Base-by-base conservation (phyloP, 2,888 invertebrate species). In the Pristionchus arcanus region DNA sequence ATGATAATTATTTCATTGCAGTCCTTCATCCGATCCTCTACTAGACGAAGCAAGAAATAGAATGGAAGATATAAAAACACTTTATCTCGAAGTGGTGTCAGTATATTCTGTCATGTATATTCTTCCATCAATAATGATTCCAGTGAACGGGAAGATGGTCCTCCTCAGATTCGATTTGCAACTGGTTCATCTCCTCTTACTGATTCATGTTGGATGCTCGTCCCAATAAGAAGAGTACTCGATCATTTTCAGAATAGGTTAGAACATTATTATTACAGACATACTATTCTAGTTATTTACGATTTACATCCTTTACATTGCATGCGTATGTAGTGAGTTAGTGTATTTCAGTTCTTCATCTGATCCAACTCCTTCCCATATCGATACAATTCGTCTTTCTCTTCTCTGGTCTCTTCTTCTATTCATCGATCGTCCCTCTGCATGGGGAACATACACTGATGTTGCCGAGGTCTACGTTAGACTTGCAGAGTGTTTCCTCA, bases 61-160 rank as follows among this genome's bases (percentile, higher is more conserved):
- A 28, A 91, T 94, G 49, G 94, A 94, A 31, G 91, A 93, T 28
- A 94, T 94, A 81, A 92, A 93, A 77, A 86, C 90, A 37, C 91
- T 94, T 11, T 94, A 93, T 90, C 90, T 94, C 37, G 94, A 94
- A 90, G 93, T 94, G 90, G 85, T 94, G 91, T 92, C 37, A 63
- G 92, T 91, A 85, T 84, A 25, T 77, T 90, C 88, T 49, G 66
- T n/a, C 5, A n/a, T 42, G 21, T 90, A 37, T 59, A 11, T 31
- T 28, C 7, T 4, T 49, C 42, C 11, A 42, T 49, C 28, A 16
- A 49, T 84, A 0, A 49, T 49, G 25, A 5, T 59, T 85, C 3
- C 59, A 88, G 88, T 49, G 88, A 88, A 37, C 55, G 53, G 9
- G 88, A 88, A 34, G 87, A 42, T 42, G 88, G 34, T 77, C 87